These are phyloP conservation scores for Orestias chungarensis DNA, from an alignment of 2,797 vertebrate species.

Conservation along the genomic window DNA sequence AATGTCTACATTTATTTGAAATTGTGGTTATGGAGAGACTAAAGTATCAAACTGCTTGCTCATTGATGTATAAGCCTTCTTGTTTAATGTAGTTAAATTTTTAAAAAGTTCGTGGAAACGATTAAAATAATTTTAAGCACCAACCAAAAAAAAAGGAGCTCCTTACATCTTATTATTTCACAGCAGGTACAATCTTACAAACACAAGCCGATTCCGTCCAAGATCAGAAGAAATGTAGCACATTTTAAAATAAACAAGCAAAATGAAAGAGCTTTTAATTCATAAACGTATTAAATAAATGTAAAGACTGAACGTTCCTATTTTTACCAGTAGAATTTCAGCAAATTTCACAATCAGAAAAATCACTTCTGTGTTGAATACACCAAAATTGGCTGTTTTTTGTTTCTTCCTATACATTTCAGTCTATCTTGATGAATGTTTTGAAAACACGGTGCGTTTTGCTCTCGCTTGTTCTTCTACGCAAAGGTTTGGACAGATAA, in stretches of 20 bases:
- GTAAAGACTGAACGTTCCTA: not conserved
- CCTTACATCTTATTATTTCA: not conserved
- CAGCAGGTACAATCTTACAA: not conserved
- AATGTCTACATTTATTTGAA: not conserved
- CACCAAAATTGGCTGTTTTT: constrained; percentile 12
- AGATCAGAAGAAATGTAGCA: not conserved
- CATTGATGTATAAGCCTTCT: too few relatives aligned
- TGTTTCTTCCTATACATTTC: constrained; percentile 24
- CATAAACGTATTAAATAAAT: not conserved
- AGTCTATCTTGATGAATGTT: constrained; percentile 41
- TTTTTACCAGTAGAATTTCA: not conserved
- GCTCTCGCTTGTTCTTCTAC: constrained; percentile 42
- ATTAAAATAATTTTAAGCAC: too few relatives aligned
- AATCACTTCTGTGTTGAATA: not conserved
- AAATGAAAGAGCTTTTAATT: not conserved
- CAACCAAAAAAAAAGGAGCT: not conserved
- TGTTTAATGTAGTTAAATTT: too few relatives aligned
- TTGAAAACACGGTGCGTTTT: constrained; percentile 37
- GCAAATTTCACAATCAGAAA: not conserved
- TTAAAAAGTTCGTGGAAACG: too few relatives aligned
- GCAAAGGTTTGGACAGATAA: constrained; percentile 55
- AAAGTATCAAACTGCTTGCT: not conserved
- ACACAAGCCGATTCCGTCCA: too few relatives aligned
- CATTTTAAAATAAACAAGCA: not conserved
- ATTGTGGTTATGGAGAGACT: not conserved